These are phyloP conservation scores for Exaiptasia diaphana DNA, from an alignment of 64 coral and sea anemone species.

Conservation along the genomic window DNA sequence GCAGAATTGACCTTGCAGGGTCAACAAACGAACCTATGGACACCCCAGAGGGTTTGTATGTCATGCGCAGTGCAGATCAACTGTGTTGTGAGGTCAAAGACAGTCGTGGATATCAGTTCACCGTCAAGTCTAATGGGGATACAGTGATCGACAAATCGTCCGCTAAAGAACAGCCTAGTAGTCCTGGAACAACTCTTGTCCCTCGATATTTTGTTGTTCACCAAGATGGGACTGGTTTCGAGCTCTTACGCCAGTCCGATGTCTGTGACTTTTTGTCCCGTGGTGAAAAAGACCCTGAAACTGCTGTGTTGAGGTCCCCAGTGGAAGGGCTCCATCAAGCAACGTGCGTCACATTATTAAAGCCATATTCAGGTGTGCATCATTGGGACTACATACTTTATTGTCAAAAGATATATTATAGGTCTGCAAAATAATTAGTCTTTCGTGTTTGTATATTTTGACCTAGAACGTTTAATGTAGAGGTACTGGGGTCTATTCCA, in stretches of 20 bases:
- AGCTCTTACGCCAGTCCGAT: conserved; percentile 76
- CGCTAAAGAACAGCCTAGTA: background rate
- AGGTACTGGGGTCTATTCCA: too few species aligned
- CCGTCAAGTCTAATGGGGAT: conserved; percentile 65
- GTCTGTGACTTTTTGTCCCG: conserved; percentile 59
- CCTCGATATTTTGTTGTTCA: conserved; percentile 88
- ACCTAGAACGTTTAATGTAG: too few species aligned
- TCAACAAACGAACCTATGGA: background rate
- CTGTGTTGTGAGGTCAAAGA: conserved; percentile 77
- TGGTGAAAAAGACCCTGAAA: conserved; percentile 70
- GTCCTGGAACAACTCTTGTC: conserved; percentile 43
- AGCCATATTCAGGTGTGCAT: conserved; percentile 70
- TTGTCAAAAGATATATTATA: too few species aligned
- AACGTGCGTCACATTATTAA: conserved; percentile 74
- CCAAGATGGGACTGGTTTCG: conserved; percentile 87
- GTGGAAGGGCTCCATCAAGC: conserved; percentile 71
- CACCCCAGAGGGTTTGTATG: conserved; percentile 55
- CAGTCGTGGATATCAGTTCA: conserved; percentile 57
- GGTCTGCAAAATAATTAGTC: too few species aligned
- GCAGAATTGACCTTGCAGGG: conserved; percentile 14
- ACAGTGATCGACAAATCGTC: conserved; percentile 32
- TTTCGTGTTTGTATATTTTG: too few species aligned
- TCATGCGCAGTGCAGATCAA: conserved; percentile 74
- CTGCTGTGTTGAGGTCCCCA: conserved; percentile 75
- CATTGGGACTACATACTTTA: too few species aligned